phyloP scores from a whole-genome alignment of 2,888 invertebrate genomes.

The Pomacea canaliculata region DNA sequence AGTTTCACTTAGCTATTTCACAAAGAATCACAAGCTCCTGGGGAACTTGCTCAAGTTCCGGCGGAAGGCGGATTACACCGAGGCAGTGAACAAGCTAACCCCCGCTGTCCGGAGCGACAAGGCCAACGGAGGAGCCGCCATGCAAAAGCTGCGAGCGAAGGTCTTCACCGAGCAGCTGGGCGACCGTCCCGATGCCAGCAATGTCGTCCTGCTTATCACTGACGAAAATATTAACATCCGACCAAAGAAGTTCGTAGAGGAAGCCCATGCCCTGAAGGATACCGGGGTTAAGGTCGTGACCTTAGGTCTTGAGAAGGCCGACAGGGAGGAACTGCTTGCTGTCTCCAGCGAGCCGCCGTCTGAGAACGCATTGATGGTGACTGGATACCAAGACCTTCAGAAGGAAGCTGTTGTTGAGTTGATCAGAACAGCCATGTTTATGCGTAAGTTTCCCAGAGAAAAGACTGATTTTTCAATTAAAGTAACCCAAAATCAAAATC shows the following conservation, averaged over 20 bases:
- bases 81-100: slow-evolving; percentile 36
- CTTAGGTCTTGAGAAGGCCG: slow-evolving; percentile 38
- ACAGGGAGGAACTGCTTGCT: slow-evolving; percentile 36
- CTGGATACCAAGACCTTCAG: slow-evolving; percentile 33
- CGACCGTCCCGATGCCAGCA: slow-evolving; percentile 42
- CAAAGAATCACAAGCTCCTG: slow-evolving; percentile 48
- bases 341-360: slow-evolving; percentile 44
- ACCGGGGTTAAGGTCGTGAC: slow-evolving; percentile 46
- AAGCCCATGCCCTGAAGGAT: slow-evolving; percentile 45
- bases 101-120: slow-evolving; percentile 31
- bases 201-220: slow-evolving; percentile 52
- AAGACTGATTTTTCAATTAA: not conserved
- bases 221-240: slow-evolving; percentile 46
- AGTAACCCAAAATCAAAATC: too few species aligned
- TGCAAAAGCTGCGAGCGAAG: slow-evolving; percentile 36
- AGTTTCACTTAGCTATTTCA: slow-evolving; percentile 63
- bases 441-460: slow-evolving; percentile 30
- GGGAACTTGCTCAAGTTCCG: slow-evolving; percentile 42
- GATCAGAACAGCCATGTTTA: slow-evolving; percentile 28
- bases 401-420: slow-evolving; percentile 9
- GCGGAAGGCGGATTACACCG: slow-evolving; percentile 35
- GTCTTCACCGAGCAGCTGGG: slow-evolving; percentile 38
- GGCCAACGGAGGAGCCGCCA: slow-evolving; percentile 29
- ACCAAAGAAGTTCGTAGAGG: slow-evolving; percentile 36
- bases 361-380: slow-evolving; percentile 34